Conservation (phyloP, 2,113 vertebrate genomes). For the Dascyllus trimaculatus region DNA sequence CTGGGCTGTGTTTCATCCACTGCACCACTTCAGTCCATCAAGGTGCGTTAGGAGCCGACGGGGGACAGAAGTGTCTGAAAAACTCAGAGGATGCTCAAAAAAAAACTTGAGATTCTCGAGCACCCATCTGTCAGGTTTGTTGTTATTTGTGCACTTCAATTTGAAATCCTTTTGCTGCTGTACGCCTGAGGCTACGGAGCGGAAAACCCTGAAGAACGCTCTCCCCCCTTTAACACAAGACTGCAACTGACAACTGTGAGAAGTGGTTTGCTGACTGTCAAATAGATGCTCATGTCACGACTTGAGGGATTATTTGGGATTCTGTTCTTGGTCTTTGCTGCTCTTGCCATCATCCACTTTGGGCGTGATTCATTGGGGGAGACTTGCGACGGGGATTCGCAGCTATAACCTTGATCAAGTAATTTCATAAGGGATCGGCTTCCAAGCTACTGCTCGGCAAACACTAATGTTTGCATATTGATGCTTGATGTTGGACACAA, state of each 20-base stretch:
- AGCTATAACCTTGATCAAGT: conserved; percentile 40
- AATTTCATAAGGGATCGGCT: conserved; percentile 47
- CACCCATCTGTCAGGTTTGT: conserved; percentile 46
- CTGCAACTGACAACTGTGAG: conserved; percentile 44
- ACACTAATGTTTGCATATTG: conserved; percentile 34
- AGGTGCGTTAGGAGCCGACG: conserved; percentile 27
- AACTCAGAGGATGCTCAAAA: conserved; percentile 30
- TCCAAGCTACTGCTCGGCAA: conserved; percentile 19
- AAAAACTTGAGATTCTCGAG: conserved; percentile 34
- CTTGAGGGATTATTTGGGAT: conserved; percentile 52
- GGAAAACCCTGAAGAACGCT: conserved; percentile 38
- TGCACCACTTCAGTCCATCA: conserved; percentile 25
- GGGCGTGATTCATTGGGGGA: conserved; percentile 37
- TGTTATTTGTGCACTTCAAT: conserved; percentile 56
- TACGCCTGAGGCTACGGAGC: conserved; percentile 36
- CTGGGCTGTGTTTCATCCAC: conserved; percentile 15
- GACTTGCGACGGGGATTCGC: conserved; percentile 34
- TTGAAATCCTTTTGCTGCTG: conserved; percentile 37
- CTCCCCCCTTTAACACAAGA: conserved; percentile 20
- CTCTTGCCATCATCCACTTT: conserved; percentile 28
- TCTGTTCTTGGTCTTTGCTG: conserved; percentile 32
- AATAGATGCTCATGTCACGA: conserved; percentile 43
- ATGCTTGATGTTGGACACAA: conserved; percentile 13
- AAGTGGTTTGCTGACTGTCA: conserved; percentile 46
- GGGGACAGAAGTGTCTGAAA: conserved; percentile 20